These are phyloP conservation scores for Acromyrmex charruanus DNA, from an alignment of 1,140 invertebrate genomes.

Conservation along the genomic window DNA sequence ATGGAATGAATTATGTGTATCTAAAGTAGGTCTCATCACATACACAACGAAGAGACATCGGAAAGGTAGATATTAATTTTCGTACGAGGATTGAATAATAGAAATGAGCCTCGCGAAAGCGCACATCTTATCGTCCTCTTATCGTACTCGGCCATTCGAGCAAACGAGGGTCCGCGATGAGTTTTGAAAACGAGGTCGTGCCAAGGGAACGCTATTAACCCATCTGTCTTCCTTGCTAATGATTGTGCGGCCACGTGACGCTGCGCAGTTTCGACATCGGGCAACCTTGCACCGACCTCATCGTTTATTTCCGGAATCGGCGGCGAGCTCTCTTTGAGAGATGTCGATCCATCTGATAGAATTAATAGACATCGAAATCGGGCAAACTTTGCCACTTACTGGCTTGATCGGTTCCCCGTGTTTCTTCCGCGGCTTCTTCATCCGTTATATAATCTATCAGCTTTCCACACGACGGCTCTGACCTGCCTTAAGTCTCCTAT, in stretches of 20 bases:
- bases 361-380: constrained; percentile 64
- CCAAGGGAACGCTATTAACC: constrained; percentile 76
- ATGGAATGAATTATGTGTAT: background rate
- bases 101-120: constrained; percentile 48
- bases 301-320: constrained; percentile 51
- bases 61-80: constrained; percentile 44
- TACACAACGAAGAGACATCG: background rate
- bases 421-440: constrained; percentile 59
- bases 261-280: constrained; percentile 55
- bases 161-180: constrained; percentile 66
- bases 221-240: constrained; percentile 80
- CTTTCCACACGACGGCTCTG: constrained; percentile 54
- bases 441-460: constrained; percentile 63
- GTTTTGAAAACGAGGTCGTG: constrained; percentile 68
- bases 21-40: background rate
- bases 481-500: constrained; percentile 60
- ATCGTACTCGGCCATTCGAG: constrained; percentile 48
- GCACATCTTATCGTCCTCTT: constrained; percentile 48
- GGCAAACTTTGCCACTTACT: constrained; percentile 61
- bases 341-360: constrained; percentile 57
- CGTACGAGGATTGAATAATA: background rate
- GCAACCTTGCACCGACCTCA: constrained; percentile 54
- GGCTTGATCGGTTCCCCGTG: constrained; percentile 55
- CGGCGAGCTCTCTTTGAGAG: constrained; percentile 2
- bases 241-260: constrained; percentile 78